A percentile compares a stretch with the other conserved stretches of the same genome.
phyloP scores from a whole-genome alignment of 2,888 invertebrate species.

The Lysandra coridon region DNA sequence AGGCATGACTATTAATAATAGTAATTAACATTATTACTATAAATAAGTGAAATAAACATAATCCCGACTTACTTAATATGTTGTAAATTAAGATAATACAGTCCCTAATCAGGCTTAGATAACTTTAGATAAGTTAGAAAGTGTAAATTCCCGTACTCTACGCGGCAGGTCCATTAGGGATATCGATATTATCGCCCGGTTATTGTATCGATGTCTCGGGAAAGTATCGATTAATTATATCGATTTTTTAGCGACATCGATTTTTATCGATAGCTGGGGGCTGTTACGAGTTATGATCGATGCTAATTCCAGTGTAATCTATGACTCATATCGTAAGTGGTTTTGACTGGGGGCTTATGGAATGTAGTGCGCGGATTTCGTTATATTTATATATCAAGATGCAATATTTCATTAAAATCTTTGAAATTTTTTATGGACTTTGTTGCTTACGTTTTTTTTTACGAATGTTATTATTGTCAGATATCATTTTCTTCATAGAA shows the following conservation, averaged over 20 bases:
- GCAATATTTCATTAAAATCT: too few relatives aligned
- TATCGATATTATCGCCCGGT: conserved; percentile 73
- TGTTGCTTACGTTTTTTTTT: too few relatives aligned
- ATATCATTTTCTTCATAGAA: too few relatives aligned
- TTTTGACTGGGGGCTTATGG: background rate
- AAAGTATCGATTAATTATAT: conserved; percentile 67
- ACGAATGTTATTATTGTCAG: too few relatives aligned
- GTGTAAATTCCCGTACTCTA: conserved; percentile 72
- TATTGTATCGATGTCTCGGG: conserved; percentile 72
- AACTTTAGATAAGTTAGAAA: conserved; percentile 71
- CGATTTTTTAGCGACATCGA: conserved; percentile 66
- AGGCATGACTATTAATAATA: too few relatives aligned
- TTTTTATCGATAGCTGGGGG: conserved; percentile 49
- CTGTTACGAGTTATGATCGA: conserved; percentile 42
- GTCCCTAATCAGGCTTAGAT: conserved; percentile 67
- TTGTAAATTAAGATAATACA: conserved; percentile 55
- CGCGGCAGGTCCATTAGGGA: conserved; percentile 73
- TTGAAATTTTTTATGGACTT: too few relatives aligned
- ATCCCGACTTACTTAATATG: background rate
- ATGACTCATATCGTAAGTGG: conserved; percentile 6
- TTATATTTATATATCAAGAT: background rate
- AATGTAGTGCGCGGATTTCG: background rate
- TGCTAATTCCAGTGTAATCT: conserved; percentile 14
- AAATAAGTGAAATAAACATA: background rate
- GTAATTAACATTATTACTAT: background rate